Conservation (phyloP, 2,797 vertebrate genomes). For the Melanotaenia maccullochi region DNA sequence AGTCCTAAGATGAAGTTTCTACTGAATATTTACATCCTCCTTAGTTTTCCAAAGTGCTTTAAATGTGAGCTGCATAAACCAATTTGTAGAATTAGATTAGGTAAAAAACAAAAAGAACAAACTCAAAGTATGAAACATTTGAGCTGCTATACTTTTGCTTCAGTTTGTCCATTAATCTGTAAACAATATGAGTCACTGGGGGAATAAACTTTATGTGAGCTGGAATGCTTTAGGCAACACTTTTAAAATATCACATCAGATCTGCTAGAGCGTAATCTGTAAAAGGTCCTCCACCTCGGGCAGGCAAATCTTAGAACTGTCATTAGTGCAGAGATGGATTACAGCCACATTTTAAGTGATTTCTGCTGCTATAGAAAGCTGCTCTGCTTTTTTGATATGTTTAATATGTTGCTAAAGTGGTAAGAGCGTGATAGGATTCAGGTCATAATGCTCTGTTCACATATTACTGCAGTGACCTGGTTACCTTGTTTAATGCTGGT, state of each 20-base stretch:
- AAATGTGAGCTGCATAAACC: slow-evolving; percentile 12
- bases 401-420: slow-evolving; percentile 27
- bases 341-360: slow-evolving; percentile 42
- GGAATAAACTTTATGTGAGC: background rate
- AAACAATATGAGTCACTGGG: background rate
- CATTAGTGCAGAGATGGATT: slow-evolving; percentile 58
- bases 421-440: slow-evolving; percentile 16
- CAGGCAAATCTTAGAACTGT: slow-evolving; percentile 47
- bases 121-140: background rate
- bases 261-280: slow-evolving; percentile 48
- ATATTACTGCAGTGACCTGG: slow-evolving; percentile 6
- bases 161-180: background rate
- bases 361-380: slow-evolving; percentile 34
- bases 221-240: slow-evolving; percentile 5
- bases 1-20: slow-evolving; percentile 28
- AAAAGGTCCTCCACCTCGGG: slow-evolving; percentile 41
- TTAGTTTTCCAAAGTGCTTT: slow-evolving; percentile 1
- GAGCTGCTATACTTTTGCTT: background rate
- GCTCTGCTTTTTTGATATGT: slow-evolving; percentile 30
- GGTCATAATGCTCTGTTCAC: background rate
- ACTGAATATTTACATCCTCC: slow-evolving; percentile 13
- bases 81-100: background rate
- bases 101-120: background rate
- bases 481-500: slow-evolving; percentile 2
- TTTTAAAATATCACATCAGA: slow-evolving; percentile 41